phyloP scores from a whole-genome alignment of 2,797 vertebrate species.

The Poecilia wingei region DNA sequence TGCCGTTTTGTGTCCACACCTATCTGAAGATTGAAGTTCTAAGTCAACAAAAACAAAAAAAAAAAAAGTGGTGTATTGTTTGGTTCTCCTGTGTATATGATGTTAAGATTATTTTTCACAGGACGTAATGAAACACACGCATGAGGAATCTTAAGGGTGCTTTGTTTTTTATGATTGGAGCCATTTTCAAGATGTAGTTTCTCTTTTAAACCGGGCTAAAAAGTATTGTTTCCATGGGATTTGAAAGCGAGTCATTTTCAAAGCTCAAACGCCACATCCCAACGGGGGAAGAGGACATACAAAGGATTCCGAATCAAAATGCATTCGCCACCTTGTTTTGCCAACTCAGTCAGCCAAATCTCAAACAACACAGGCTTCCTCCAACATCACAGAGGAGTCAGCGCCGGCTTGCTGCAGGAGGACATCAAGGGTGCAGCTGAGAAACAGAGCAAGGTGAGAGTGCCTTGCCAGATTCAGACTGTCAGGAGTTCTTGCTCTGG shows the following conservation, averaged over 20 bases:
- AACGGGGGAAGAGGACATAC: constrained; percentile 61
- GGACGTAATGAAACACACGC: constrained; percentile 66
- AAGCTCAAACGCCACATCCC: constrained; percentile 72
- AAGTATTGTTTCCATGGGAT: constrained; percentile 74
- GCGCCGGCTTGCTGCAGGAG: constrained; percentile 68
- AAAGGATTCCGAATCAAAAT: constrained; percentile 76
- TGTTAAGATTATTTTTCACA: constrained; percentile 73
- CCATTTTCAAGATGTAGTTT: constrained; percentile 75
- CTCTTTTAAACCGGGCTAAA: constrained; percentile 68
- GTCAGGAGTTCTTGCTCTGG: constrained; percentile 68
- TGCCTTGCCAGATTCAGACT: constrained; percentile 73
- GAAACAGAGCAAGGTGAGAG: constrained; percentile 73
- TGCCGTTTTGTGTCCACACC: constrained; percentile 74
- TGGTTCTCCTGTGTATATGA: constrained; percentile 74
- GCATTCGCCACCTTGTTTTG: constrained; percentile 79
- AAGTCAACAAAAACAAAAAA: constrained; percentile 74
- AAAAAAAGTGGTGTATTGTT: constrained; percentile 69
- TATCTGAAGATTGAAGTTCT: constrained; percentile 75
- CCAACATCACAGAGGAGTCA: constrained; percentile 75
- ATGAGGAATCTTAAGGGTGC: constrained; percentile 73
- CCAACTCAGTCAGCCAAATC: constrained; percentile 80
- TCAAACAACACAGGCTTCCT: constrained; percentile 78
- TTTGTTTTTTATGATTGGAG: constrained; percentile 71
- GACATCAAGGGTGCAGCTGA: constrained; percentile 74
- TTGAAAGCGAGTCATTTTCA: constrained; percentile 77